Percentiles rank a stretch among this genome's conserved stretches.
These are phyloP conservation scores for Pleuronectes platessa DNA, from an alignment of 2,113 vertebrate genomes.

Conservation along the genomic window DNA sequence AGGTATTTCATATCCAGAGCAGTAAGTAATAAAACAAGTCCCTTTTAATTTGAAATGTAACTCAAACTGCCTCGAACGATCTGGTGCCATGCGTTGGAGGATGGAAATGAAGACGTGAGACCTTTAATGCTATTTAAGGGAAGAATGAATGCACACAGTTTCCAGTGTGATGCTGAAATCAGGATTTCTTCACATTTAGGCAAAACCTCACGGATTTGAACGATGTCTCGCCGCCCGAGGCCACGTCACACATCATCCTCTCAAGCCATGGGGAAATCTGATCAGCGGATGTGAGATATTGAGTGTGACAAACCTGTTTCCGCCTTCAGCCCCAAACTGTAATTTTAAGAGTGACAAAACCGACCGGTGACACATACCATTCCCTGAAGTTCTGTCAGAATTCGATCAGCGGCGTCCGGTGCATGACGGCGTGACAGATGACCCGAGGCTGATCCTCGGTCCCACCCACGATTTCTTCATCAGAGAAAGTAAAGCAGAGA, in stretches of 20 bases:
- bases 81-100: background rate
- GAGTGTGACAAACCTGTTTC: constrained; percentile 12
- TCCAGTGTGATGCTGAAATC: too few species aligned
- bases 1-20: background rate
- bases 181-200: too few species aligned
- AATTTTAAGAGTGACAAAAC: background rate
- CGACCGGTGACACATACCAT: background rate
- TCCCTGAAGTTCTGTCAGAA: background rate
- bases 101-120: background rate
- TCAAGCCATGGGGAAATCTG: background rate
- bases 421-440: constrained; percentile 1
- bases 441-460: background rate
- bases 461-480: constrained; percentile 12
- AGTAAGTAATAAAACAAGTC: background rate
- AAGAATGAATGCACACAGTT: background rate
- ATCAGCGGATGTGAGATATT: background rate
- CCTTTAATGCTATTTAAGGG: background rate
- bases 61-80: too few species aligned
- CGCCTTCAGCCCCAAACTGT: constrained; percentile 6
- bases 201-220: background rate
- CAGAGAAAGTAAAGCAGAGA: background rate
- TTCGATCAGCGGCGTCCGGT: background rate
- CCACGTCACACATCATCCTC: background rate
- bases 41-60: background rate
- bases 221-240: background rate